Evolutionary conservation across 2,888 invertebrate species (phyloP).

Genomic region (Heliothis peltigera): DNA sequence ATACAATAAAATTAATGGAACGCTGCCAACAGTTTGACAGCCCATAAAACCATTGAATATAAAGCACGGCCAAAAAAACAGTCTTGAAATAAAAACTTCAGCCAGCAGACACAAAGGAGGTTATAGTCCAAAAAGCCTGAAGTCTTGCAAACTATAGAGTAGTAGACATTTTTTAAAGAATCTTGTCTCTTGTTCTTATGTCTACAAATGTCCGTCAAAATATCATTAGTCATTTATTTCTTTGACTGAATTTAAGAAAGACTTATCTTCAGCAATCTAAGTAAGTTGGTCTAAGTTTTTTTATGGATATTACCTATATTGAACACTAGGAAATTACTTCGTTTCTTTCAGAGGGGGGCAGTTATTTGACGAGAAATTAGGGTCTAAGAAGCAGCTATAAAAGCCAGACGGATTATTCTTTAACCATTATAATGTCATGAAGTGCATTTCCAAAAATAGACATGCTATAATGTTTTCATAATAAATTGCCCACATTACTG

Average conservation of each 20-base stretch:
- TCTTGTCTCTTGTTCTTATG: background rate
- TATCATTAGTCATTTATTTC: conserved; percentile 13
- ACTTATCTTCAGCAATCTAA: background rate
- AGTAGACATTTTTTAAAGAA: background rate
- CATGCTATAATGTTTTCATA: conserved; percentile 50
- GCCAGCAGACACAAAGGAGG: conserved; percentile 2
- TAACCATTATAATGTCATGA: background rate
- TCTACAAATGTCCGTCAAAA: background rate
- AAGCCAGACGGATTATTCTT: background rate
- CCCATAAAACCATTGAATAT: conserved; percentile 1
- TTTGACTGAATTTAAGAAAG: background rate
- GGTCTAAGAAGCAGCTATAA: background rate
- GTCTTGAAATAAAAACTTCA: background rate
- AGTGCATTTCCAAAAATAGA: conserved; percentile 39
- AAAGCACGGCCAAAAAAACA: too few species aligned
- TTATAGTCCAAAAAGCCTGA: conserved; percentile 5
- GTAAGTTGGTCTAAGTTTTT: too few species aligned
- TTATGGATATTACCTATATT: too few species aligned
- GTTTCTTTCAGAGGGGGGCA: too few species aligned
- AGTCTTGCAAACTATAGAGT: background rate
- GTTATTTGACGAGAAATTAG: too few species aligned
- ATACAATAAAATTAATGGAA: conserved; percentile 5
- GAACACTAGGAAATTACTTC: background rate
- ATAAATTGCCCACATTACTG: conserved; percentile 32
- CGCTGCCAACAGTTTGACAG: conserved; percentile 12